A percentile compares a stretch with the other conserved stretches of the same genome.
Evolutionary conservation across 2,797 vertebrate species (phyloP).

Genomic region (Podarcis lilfordi): DNA sequence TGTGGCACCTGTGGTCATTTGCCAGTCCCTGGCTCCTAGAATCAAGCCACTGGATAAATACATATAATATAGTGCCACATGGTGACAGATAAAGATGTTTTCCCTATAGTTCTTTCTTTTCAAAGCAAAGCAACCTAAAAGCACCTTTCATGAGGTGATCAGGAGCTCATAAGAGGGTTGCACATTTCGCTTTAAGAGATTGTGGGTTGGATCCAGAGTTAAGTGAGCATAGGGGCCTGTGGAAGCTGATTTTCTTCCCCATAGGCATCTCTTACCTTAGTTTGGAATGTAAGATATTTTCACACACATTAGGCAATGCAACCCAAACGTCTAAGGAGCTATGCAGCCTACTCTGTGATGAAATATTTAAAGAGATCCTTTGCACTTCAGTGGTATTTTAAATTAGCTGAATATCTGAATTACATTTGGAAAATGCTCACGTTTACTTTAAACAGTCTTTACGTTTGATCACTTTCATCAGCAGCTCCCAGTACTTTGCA

Average conservation of each 20-base stretch:
- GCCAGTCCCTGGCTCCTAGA: neutral
- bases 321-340: conserved; percentile 23
- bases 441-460: conserved; percentile 34
- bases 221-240: too few relatives aligned
- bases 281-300: conserved; percentile 46
- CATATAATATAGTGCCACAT: neutral
- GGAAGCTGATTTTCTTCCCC: too few relatives aligned
- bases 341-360: conserved; percentile 39
- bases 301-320: conserved; percentile 54
- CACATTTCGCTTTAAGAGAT: neutral
- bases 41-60: neutral
- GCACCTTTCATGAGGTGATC: neutral
- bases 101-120: neutral
- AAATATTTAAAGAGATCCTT: conserved; percentile 63
- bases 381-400: conserved; percentile 54
- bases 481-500: conserved; percentile 29
- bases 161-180: neutral
- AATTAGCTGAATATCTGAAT: conserved; percentile 51
- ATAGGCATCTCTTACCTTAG: conserved; percentile 37
- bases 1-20: neutral
- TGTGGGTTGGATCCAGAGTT: neutral
- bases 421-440: conserved; percentile 40
- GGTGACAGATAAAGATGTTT: neutral
- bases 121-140: neutral
- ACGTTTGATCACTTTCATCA: conserved; percentile 38